Base-by-base conservation (phyloP, 2,113 vertebrate genomes). In the Cyphomyrus plagiostoma region DNA sequence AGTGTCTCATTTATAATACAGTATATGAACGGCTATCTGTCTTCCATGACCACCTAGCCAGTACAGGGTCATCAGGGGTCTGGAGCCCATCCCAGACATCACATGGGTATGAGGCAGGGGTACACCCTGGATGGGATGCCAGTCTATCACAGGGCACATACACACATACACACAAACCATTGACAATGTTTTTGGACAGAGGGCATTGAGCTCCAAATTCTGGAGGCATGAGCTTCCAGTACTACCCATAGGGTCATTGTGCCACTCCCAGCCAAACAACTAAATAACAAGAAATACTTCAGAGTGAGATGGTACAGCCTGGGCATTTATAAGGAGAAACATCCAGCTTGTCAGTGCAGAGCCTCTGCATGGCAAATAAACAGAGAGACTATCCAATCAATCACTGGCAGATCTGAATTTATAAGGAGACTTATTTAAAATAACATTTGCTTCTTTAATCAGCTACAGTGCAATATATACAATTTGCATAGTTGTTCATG, bases 401-500 rank as follows among this genome's bases (percentile, higher is more conserved):
- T 52, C 85, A 17, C 74, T 86, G 62, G 39, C 85, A 90, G 74
- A 49, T 89, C 15, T 70, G 52, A 83, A 56, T 88, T 88, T 66
- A 89, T 30, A 52, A 53, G 23, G 42, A 80, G n/a, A 46, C 86
- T 85, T 88, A 86, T 90, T 91, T 91, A 58, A 89, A 90, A 89
- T 62, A 52, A 50, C 56, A 70, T 23, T 48, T 70, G 15, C 17
- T 53, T 90, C 90, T 91, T 89, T 89, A 91, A 91, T 91, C 91
- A 91, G 87, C 26, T 42, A 35, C 87, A 87, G 83, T 84, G 48
- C 46, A 89, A 87, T 90, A 91, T 86, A 90, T 90, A 91, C 85
- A 52, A 49, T 83, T 89, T 90, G 82, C 88, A 89, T 88, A 89
- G 88, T 91, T 91, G 89, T 89, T 90, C 90, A 70, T 30, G 10